These are phyloP conservation scores for Gasterosteus nipponicus DNA, from an alignment of 2,113 vertebrate species.

Conservation along the genomic window DNA sequence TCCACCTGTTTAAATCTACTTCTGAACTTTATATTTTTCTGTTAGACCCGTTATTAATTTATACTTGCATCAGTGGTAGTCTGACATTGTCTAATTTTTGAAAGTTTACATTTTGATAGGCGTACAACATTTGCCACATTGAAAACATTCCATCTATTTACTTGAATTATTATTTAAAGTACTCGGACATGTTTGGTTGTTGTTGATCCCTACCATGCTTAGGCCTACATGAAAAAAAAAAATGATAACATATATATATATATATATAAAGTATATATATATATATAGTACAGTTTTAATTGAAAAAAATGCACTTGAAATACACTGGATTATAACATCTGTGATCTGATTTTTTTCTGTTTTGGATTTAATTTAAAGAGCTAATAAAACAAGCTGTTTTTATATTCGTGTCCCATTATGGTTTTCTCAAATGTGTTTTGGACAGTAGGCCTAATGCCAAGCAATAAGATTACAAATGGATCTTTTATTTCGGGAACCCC, in stretches of 20 bases:
- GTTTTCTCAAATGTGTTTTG: conserved; percentile 65
- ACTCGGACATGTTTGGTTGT: conserved; percentile 82
- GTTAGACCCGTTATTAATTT: conserved; percentile 84
- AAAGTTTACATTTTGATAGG: conserved; percentile 98
- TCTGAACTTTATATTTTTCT: conserved; percentile 84
- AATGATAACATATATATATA: conserved; percentile 86
- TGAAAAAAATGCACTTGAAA: conserved; percentile 99
- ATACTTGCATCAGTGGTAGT: conserved; percentile 88
- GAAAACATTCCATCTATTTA: conserved; percentile 99
- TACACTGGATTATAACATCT: conserved; percentile 99
- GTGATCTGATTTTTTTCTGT: conserved; percentile 97
- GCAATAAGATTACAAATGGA: neutral
- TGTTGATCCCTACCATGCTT: conserved; percentile 86
- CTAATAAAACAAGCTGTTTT: conserved; percentile 96
- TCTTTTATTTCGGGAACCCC: neutral
- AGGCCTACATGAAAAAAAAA: conserved; percentile 90
- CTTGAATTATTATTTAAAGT: conserved; percentile 99
- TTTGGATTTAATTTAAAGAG: conserved; percentile 99
- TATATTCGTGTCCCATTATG: conserved; percentile 84
- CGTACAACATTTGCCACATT: conserved; percentile 87
- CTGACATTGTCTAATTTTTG: conserved; percentile 87
- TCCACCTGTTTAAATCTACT: conserved; percentile 85
- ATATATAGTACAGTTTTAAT: conserved; percentile 90
- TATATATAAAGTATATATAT: conserved; percentile 57
- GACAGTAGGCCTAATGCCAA: conserved; percentile 16